Evolutionary conservation across 2,888 invertebrate species (phyloP).

Genomic region (Xestia xanthographa): DNA sequence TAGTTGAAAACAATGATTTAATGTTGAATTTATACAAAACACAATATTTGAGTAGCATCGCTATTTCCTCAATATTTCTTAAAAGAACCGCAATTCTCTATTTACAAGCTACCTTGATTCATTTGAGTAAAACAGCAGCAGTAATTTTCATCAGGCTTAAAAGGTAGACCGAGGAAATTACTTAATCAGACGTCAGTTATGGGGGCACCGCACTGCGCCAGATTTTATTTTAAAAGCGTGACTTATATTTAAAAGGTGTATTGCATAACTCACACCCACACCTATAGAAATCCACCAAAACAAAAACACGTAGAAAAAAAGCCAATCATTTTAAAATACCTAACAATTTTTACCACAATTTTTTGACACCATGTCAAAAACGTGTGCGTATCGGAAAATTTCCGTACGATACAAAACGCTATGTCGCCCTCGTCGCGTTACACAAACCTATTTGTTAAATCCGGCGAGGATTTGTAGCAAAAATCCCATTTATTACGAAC

Average conservation of each 20-base stretch:
- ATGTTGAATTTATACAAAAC: neutral
- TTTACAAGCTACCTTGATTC: neutral
- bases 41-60: neutral
- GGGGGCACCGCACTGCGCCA: slow-evolving; percentile 45
- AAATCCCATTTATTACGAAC: slow-evolving; percentile 53
- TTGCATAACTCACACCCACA: neutral
- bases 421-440: slow-evolving; percentile 72
- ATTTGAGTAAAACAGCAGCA: neutral
- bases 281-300: neutral
- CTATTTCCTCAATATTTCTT: neutral
- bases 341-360: neutral
- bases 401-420: slow-evolving; percentile 30
- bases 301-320: neutral
- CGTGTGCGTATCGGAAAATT: slow-evolving; percentile 22
- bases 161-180: slow-evolving; percentile 19
- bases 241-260: slow-evolving; percentile 6
- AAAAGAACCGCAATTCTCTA: neutral
- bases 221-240: slow-evolving; percentile 7
- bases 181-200: slow-evolving; percentile 22
- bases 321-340: neutral
- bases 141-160: slow-evolving; percentile 7
- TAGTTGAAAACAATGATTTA: neutral
- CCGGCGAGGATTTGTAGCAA: slow-evolving; percentile 67
- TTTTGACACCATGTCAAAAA: slow-evolving; percentile 14
- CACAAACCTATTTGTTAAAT: slow-evolving; percentile 75